Base-by-base conservation (phyloP, 1,140 invertebrate species). In the Thaumetopoea pityocampa region DNA sequence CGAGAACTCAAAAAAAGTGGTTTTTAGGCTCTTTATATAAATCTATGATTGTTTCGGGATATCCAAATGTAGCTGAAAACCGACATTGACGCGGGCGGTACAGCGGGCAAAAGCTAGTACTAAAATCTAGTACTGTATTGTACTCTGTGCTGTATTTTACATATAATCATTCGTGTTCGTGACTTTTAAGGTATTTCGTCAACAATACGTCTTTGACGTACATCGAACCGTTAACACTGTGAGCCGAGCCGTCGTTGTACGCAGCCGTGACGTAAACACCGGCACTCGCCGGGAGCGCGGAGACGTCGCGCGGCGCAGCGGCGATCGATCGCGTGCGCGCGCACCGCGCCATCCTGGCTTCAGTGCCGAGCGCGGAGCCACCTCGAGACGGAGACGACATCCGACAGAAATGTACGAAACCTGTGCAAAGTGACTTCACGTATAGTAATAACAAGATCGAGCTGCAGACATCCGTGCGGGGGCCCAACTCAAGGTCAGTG, bases 241-340 rank as follows among this genome's bases (percentile, higher is more conserved):
- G 40, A 56, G 53, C 55, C 32, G 40, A 58, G 47, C 69, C 65
- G 58, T 72, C 69, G 74, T 78, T 78, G 72, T 78, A 79, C 78
- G 78, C 74, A 82, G 62, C 49, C 55, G 61, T 82, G 78, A 82
- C 76, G 78, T 78, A 78, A 79, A 79, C 62, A 61, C 63, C 60
- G 61, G 56, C 51, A 63, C 51, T 67, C 64, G 54, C 59, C 43
- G 57, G 57, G 59, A 60, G 52, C 57, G 55, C 45, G 43, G 53
- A 47, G 48, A 51, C 55, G 59, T 66, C 63, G 65, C 61, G 58
- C 45, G 71, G 78, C 74, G 76, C 78, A 82, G 65, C 66, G 62
- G 27, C 54, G 50, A 83, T 83, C 78, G 78, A 83, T 82, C 66
- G 69, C n/a, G 5, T 80, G 76, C 78, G 78, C 78, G 78, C 78